phyloP scores from a whole-genome alignment of 2,113 vertebrate genomes.

The Cynopterus brachyotis region DNA sequence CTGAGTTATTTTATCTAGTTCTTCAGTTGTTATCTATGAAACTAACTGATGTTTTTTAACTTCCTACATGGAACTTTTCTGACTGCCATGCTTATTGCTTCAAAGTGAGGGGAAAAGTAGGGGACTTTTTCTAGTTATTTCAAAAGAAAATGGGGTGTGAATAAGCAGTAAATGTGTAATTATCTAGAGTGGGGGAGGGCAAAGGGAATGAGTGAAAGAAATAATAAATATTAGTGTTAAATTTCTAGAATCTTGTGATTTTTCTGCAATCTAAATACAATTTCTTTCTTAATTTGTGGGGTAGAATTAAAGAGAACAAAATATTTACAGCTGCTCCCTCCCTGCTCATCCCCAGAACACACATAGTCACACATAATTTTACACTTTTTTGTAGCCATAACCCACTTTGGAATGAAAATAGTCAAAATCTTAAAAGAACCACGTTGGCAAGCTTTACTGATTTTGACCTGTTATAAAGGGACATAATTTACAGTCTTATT shows the following conservation, averaged over 20 bases:
- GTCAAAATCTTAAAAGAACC: not conserved
- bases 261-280: not conserved
- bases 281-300: not conserved
- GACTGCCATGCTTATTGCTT: not conserved
- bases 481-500: not conserved
- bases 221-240: not conserved
- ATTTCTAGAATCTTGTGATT: not conserved
- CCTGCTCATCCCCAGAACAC: not conserved
- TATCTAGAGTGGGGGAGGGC: not conserved
- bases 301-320: not conserved
- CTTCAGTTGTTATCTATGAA: not conserved
- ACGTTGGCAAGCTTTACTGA: not conserved
- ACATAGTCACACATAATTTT: not conserved
- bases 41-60: not conserved
- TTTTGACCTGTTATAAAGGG: slow-evolving; percentile 1
- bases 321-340: not conserved
- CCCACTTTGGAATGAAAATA: not conserved
- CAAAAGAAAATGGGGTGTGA: not conserved
- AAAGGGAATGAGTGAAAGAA: not conserved
- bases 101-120: not conserved
- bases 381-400: not conserved
- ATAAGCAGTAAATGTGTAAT: not conserved
- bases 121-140: not conserved
- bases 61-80: not conserved
- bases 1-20: not conserved